Evolutionary conservation across 2,888 invertebrate species (phyloP), one percentile per base, ranked within the genome.

Genomic region (Hybos culiciformis): DNA sequence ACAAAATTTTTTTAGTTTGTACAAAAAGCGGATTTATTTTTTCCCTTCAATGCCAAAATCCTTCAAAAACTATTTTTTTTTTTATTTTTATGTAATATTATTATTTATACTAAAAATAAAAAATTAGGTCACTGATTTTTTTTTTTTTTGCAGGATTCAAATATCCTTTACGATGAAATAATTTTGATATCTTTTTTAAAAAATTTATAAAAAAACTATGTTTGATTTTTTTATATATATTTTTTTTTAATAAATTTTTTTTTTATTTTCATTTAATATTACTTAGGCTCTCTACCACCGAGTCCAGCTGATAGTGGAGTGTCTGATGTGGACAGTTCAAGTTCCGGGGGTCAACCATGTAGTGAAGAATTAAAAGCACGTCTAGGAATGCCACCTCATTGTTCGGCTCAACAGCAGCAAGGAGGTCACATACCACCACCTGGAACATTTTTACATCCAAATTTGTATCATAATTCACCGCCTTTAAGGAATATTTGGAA

Each of bases 251-350:
- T 9, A 11, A 11, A 12, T 11, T 26, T 26, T 26, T 5, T 12
- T 6, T n/a, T 36, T 20, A 18, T 15, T 11, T n/a, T n/a, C n/a
- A n/a, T n/a, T n/a, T n/a, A n/a, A n/a, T n/a, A n/a, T n/a, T n/a
- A n/a, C n/a, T n/a, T n/a, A 86, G 93, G 92, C 67, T 93, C 93
- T 57, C 79, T 94, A 62, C 94, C 94, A 50, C 93, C 94, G 42
- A 93, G 92, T 66, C 94, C 94, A 50, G 93, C 93, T 42, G 94
- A 96, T 74, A 92, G 91, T 63, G 94, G 94, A 49, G 93, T 94
- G 41, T 92, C 91, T 46, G 94, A 94, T 69, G 91, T 94, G 57
- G 94, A 94, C 70, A 91, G 91, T 54, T 91, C 91, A 51, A 91
- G 88, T 55, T 80, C 80, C 34, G 80, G 82, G 48, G 84, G 78